Conservation (phyloP, 2,797 vertebrate species). For the Macropus fuliginosus region DNA sequence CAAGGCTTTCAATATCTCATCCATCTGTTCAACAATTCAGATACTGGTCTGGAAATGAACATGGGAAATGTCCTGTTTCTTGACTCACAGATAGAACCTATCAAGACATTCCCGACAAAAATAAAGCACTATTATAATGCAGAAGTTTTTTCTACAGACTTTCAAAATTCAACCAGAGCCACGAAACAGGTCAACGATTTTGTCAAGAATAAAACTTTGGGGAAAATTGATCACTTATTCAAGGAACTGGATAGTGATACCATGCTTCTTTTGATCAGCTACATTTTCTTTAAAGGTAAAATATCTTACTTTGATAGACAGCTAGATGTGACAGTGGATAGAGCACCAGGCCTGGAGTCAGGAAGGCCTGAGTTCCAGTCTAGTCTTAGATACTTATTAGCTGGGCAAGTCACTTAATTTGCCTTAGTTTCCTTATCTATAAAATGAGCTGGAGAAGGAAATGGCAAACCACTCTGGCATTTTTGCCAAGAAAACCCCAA, state of each 20-base stretch:
- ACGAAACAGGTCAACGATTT: slow-evolving; percentile 84
- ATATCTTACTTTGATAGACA: not conserved
- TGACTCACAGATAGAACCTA: slow-evolving; percentile 72
- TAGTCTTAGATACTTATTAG: not conserved
- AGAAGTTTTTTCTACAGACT: slow-evolving; percentile 82
- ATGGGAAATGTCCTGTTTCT: slow-evolving; percentile 85
- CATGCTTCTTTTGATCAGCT: slow-evolving; percentile 88
- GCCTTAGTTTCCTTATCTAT: not conserved
- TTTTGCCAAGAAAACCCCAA: not conserved
- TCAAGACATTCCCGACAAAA: slow-evolving; percentile 81
- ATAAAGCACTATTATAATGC: slow-evolving; percentile 79
- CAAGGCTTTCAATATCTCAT: slow-evolving; percentile 81
- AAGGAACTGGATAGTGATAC: slow-evolving; percentile 78
- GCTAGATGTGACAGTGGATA: not conserved
- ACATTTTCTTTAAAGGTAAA: slow-evolving; percentile 89
- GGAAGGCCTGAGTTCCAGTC: not conserved
- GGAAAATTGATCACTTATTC: slow-evolving; percentile 85
- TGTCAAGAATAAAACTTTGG: slow-evolving; percentile 85
- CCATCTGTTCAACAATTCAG: slow-evolving; percentile 56
- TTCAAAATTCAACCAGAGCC: slow-evolving; percentile 78
- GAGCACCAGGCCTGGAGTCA: not conserved
- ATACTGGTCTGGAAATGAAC: slow-evolving; percentile 48
- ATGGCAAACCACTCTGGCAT: not conserved
- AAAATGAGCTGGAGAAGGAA: not conserved
- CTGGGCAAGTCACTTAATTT: not conserved